Evolutionary conservation across 2,797 vertebrate species (phyloP).

Genomic region (Craterocephalus amniculus): DNA sequence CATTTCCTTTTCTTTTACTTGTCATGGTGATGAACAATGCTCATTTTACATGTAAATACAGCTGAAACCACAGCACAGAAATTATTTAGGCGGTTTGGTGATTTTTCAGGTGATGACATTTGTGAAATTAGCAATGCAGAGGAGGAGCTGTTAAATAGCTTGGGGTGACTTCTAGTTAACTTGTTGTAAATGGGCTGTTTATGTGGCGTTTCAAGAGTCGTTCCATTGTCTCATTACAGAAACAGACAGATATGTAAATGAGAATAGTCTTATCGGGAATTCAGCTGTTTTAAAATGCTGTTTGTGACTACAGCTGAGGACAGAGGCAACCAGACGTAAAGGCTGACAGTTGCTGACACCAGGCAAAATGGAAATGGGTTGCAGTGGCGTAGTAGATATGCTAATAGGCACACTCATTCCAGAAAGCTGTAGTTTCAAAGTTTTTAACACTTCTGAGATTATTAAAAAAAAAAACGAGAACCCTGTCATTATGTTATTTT

Average conservation of each 20-base stretch:
- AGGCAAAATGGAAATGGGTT: conserved; percentile 17
- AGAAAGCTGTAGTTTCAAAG: conserved; percentile 6
- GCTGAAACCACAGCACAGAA: background rate
- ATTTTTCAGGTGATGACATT: background rate
- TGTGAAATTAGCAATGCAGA: background rate
- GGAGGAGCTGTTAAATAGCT: background rate
- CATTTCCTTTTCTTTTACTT: no score
- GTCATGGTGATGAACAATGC: no score
- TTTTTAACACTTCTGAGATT: background rate
- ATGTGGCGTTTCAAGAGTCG: background rate
- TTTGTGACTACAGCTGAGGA: background rate
- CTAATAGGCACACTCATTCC: conserved; percentile 8
- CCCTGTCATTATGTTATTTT: background rate
- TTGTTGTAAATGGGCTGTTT: conserved; percentile 10
- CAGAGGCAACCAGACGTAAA: conserved; percentile 12
- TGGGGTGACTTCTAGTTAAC: background rate
- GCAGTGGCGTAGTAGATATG: conserved; percentile 2
- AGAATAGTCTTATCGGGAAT: background rate
- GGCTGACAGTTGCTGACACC: conserved; percentile 8
- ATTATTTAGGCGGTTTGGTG: background rate
- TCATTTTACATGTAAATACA: no score
- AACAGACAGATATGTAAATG: conserved; percentile 5
- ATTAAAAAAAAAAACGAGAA: background rate
- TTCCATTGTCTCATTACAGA: conserved; percentile 17
- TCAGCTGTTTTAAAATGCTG: conserved; percentile 5